These are phyloP conservation scores for Clistopyga incitator DNA, from an alignment of 2,888 invertebrate genomes.

Conservation along the genomic window DNA sequence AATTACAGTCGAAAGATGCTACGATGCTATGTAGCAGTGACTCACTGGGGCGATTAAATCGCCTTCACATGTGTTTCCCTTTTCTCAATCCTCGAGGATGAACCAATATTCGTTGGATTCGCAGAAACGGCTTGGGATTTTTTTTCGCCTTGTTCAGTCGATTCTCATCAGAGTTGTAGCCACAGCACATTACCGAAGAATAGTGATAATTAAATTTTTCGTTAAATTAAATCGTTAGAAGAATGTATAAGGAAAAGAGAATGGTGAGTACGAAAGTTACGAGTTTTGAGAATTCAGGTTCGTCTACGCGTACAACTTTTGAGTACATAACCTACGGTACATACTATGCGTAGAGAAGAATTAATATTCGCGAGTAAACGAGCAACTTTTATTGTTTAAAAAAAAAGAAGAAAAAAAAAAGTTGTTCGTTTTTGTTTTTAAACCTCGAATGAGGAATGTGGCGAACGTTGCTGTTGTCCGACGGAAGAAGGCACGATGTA, in stretches of 20 bases:
- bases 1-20: constrained; percentile 9
- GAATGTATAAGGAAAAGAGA: background rate
- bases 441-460: constrained; percentile 30
- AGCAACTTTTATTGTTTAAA: constrained; percentile 1
- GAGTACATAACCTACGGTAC: background rate
- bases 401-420: too few relatives aligned
- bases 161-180: background rate
- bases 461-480: constrained; percentile 18
- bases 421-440: too few relatives aligned
- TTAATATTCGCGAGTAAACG: background rate
- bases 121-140: background rate
- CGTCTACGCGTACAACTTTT: background rate
- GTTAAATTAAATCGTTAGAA: background rate
- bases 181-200: too few relatives aligned
- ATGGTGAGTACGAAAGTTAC: too few relatives aligned
- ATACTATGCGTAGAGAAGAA: background rate
- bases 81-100: background rate
- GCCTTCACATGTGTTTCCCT: constrained; percentile 28
- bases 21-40: background rate
- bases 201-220: too few relatives aligned
- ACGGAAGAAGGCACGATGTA: constrained; percentile 47
- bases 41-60: constrained; percentile 27
- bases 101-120: constrained; percentile 20
- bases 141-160: background rate
- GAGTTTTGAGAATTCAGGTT: background rate